A percentile compares a stretch with the other conserved stretches of the same genome.
phyloP scores from a whole-genome alignment of 2,888 invertebrate genomes.

The Drosophila dives region DNA sequence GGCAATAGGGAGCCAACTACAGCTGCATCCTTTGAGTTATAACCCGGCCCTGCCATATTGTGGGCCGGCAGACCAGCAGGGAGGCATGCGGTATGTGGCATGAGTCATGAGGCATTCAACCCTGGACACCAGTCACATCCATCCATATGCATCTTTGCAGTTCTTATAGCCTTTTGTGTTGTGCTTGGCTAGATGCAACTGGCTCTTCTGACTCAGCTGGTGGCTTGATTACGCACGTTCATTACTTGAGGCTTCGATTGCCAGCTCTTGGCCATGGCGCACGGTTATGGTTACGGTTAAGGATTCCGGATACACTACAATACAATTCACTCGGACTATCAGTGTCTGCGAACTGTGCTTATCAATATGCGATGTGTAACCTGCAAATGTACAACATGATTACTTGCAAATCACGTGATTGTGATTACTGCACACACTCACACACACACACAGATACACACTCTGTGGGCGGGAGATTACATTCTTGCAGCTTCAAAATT shows the following conservation, averaged over 20 bases:
- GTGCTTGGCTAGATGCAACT: conserved; percentile 49
- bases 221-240: conserved; percentile 77
- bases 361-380: conserved; percentile 76
- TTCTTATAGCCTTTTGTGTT: conserved; percentile 68
- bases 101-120: conserved; percentile 16
- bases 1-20: conserved; percentile 3
- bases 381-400: conserved; percentile 77
- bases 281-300: conserved; percentile 39
- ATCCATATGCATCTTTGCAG: conserved; percentile 47
- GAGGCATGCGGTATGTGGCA: conserved; percentile 6
- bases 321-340: conserved; percentile 10
- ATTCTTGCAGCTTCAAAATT: conserved; percentile 22
- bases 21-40: conserved; percentile 50
- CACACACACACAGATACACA: conserved; percentile 19
- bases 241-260: conserved; percentile 59
- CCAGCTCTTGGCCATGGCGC: conserved; percentile 25
- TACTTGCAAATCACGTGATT: conserved; percentile 80
- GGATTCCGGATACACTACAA: conserved; percentile 39
- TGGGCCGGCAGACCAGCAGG: conserved; percentile 4
- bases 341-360: conserved; percentile 32
- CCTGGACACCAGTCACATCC: conserved; percentile 41
- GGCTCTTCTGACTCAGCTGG: conserved; percentile 16
- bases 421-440: conserved; percentile 64
- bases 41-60: conserved; percentile 29
- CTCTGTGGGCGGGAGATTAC: conserved; percentile 9